These are phyloP conservation scores for Oscheius sp. DNA, from an alignment of 2,888 invertebrate species.

Conservation along the genomic window DNA sequence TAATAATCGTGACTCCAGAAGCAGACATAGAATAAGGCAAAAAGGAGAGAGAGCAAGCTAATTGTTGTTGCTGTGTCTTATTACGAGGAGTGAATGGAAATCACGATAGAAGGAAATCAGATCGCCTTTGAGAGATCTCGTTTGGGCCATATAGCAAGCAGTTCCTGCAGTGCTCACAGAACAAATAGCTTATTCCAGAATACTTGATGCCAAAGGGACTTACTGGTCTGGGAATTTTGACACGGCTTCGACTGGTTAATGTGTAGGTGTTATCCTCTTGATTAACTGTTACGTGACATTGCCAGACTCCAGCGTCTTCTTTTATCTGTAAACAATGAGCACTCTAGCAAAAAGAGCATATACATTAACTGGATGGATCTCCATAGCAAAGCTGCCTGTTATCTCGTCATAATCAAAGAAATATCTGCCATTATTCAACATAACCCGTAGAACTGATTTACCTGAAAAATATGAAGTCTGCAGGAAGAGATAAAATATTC, in stretches of 20 bases:
- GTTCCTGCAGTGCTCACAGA: not conserved
- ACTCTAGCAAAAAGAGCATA: not conserved
- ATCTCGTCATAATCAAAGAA: conserved; percentile 62
- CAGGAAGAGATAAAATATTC: not conserved
- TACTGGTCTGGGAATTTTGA: conserved; percentile 33
- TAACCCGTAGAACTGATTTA: conserved; percentile 54
- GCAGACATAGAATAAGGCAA: not conserved
- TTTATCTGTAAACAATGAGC: not conserved
- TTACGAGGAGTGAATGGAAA: not conserved
- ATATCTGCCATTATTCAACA: conserved; percentile 57
- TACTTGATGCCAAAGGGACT: conserved; percentile 6
- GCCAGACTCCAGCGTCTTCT: conserved; percentile 56
- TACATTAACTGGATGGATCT: conserved; percentile 54
- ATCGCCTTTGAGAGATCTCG: conserved; percentile 30
- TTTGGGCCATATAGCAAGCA: conserved; percentile 2
- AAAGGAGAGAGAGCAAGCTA: not conserved
- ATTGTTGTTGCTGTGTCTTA: not conserved
- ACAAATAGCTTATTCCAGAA: conserved; percentile 20
- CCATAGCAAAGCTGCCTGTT: conserved; percentile 63
- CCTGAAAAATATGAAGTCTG: conserved; percentile 45
- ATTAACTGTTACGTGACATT: conserved; percentile 59
- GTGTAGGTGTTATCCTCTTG: conserved; percentile 53
- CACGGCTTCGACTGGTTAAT: conserved; percentile 54
- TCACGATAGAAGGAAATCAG: conserved; percentile 30
- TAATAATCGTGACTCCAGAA: conserved; percentile 17